Conservation (phyloP, 1,140 invertebrate species). For the Danaus plexippus region DNA sequence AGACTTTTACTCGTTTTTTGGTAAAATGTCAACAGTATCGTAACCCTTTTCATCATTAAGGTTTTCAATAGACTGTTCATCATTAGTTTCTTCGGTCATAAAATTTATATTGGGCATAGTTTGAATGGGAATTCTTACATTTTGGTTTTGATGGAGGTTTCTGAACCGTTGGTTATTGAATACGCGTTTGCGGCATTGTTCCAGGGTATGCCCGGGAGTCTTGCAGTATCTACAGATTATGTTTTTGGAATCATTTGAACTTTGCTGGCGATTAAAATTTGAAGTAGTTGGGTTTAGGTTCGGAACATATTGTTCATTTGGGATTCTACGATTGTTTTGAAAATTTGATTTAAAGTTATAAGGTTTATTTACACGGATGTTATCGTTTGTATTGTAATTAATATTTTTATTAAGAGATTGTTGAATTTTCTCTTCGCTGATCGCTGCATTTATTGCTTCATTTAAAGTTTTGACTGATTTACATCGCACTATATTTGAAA, state of each 20-base stretch:
- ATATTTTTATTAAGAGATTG: not conserved
- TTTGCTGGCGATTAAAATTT: slow-evolving; percentile 10
- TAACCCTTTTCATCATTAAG: not conserved
- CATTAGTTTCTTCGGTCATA: slow-evolving; percentile 2
- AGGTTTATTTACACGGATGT: not conserved
- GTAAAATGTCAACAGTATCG: slow-evolving; percentile 1
- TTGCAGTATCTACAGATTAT: no score
- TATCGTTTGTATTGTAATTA: not conserved
- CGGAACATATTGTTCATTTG: not conserved
- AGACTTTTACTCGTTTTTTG: slow-evolving; percentile 19
- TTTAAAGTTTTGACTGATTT: not conserved
- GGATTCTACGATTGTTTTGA: no score
- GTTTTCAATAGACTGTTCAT: not conserved
- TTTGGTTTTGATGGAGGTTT: slow-evolving; percentile 4
- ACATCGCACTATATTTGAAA: slow-evolving; percentile 11
- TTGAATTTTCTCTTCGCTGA: slow-evolving; percentile 5
- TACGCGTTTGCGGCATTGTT: slow-evolving; percentile 18
- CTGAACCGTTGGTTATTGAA: slow-evolving; percentile 16
- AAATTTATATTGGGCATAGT: not conserved
- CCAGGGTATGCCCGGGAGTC: slow-evolving; percentile 15
- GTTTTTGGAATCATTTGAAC: no score
- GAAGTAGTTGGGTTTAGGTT: not conserved
- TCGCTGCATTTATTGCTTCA: slow-evolving; percentile 2
- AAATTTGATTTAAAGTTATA: not conserved
- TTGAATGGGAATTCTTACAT: slow-evolving; percentile 2